Base-by-base conservation (phyloP, 2,113 vertebrate genomes). In the Corythoichthys haematopterus region DNA sequence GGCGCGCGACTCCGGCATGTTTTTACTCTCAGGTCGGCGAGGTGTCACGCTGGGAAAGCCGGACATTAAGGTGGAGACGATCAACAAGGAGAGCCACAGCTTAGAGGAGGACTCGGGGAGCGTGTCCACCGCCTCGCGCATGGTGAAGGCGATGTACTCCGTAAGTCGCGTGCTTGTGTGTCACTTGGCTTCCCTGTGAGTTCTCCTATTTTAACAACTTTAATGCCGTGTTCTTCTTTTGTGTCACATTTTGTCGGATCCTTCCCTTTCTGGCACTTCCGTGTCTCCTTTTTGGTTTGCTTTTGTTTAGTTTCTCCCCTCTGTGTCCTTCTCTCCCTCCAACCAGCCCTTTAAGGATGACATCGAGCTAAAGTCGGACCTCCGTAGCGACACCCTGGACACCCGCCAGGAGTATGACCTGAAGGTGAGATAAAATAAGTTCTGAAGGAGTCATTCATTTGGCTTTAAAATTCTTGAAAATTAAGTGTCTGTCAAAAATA, bases 91-190 rank as follows among this genome's bases (percentile, higher is more conserved):
- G 87, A 95, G 93, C 1, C 93, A 97, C 84, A 95, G 94, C 0
- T 88, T 97, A 77, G 97, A 98, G 68, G 97, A 98, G 43, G 97
- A 98, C 72, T 92, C 95, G 0, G 92, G 93, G 87, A 97, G 95
- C 2, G 90, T 98, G 74, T 96, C 95, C 84, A 98, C 96, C 0
- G 96, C 97, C 0, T 96, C 95, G 0, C 93, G 97, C 0, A 95
- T 98, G 92, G 96, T 98, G 91, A 98, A 98, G 83, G 95, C 95
- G 88, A 96, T 98, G 93, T 98, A 98, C 90, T 98, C 95, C 73
- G 97, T 98, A 84, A 93, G 94, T 64, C 61, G 69, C 73, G 28
- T 74, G 66, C 28, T 80, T 84, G 66, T 77, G 77, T 85, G 68
- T 80, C 61, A 76, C 80, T 75, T 83, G 72, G 72, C 55, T 63